These are phyloP conservation scores for Notiomystis cincta DNA, from an alignment of 2,113 vertebrate genomes.

Conservation along the genomic window DNA sequence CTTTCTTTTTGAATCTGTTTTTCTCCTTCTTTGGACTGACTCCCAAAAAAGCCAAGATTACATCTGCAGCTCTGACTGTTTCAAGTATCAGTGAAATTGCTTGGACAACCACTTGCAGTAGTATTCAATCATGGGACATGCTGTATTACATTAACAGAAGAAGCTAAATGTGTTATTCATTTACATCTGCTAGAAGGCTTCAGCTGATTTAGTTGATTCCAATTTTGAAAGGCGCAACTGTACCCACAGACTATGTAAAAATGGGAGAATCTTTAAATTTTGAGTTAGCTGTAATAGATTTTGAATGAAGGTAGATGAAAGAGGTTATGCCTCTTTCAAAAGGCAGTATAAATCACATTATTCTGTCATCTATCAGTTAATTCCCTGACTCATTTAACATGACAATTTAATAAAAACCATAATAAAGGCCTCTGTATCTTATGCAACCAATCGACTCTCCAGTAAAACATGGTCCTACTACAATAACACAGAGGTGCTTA, in stretches of 20 bases:
- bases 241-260: not conserved
- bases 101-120: conserved; percentile 1
- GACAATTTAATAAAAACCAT: not conserved
- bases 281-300: not conserved
- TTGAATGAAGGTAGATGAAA: not conserved
- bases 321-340: not conserved
- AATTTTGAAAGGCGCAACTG: not conserved
- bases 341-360: not conserved
- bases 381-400: not conserved
- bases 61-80: not conserved
- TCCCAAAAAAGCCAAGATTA: not conserved
- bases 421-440: not conserved
- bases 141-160: not conserved
- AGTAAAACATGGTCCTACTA: not conserved
- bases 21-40: not conserved
- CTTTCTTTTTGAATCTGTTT: not conserved
- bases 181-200: not conserved
- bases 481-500: not conserved
- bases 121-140: not conserved
- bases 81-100: conserved; percentile 20
- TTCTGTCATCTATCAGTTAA: not conserved
- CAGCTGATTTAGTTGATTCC: not conserved
- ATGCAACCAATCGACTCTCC: not conserved
- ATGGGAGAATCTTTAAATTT: not conserved
- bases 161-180: not conserved